Evolutionary conservation across 2,797 vertebrate species (phyloP).

Genomic region (Nothura maculosa): DNA sequence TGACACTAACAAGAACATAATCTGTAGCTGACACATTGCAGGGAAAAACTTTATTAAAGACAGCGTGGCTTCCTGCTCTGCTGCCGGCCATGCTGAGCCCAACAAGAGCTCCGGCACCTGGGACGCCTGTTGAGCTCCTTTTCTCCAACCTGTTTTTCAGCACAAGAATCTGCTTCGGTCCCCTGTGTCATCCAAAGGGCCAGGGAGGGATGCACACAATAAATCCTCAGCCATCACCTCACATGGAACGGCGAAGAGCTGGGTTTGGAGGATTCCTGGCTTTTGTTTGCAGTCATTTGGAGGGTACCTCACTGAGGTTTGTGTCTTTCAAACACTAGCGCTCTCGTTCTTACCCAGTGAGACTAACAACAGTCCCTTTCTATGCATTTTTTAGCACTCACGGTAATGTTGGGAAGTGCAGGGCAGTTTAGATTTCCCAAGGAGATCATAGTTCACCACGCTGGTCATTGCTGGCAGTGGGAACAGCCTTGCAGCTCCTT

Average conservation of each 20-base stretch:
- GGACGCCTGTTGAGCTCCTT: not conserved
- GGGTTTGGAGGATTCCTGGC: not conserved
- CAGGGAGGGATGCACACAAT: not conserved
- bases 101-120: not conserved
- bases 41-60: not conserved
- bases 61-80: not conserved
- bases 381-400: not conserved
- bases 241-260: accelerated
- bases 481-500: not conserved
- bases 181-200: accelerated
- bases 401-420: not conserved
- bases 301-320: not conserved
- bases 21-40: not conserved
- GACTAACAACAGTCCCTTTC: not conserved
- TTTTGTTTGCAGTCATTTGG: not conserved
- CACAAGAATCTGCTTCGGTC: not conserved
- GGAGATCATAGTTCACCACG: not conserved
- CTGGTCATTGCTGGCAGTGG: not conserved
- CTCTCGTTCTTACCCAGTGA: not conserved
- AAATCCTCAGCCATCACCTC: not conserved
- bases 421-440: not conserved
- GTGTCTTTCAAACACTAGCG: not conserved
- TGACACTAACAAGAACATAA: not conserved
- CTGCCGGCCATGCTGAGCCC: not conserved
- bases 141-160: not conserved